phyloP scores from a whole-genome alignment of 2,797 vertebrate species.

The Lerista edwardsae region DNA sequence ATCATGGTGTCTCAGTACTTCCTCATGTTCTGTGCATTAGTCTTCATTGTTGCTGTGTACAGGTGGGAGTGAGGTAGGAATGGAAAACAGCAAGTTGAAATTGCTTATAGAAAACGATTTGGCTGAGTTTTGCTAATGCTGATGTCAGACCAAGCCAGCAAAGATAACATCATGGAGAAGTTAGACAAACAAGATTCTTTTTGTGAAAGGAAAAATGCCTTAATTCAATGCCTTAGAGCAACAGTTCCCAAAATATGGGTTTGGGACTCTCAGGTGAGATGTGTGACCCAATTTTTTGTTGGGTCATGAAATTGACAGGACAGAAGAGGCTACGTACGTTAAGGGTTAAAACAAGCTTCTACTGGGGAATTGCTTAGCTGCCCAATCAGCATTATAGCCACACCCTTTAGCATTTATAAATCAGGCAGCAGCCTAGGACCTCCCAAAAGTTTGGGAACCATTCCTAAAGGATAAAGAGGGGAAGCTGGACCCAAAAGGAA shows the following conservation, averaged over 20 bases:
- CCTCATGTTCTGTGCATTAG: not conserved
- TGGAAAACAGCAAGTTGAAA: not conserved
- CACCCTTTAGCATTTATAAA: no score
- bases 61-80: not conserved
- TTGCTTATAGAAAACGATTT: not conserved
- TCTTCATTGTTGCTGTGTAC: not conserved
- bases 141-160: not conserved
- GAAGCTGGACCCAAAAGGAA: not conserved
- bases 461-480: no score
- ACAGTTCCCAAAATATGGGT: no score
- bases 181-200: not conserved
- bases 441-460: no score
- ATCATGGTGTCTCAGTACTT: not conserved
- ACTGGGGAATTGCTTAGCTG: no score
- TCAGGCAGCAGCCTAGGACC: no score
- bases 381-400: no score
- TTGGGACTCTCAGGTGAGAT: no score
- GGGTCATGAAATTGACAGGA: no score
- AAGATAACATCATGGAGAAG: not conserved
- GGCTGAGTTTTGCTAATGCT: not conserved
- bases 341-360: no score
- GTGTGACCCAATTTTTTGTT: no score
- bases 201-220: not conserved
- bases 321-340: no score
- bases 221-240: not conserved